These are phyloP conservation scores for Cossypha caffra DNA, from an alignment of 2,797 vertebrate genomes.

Conservation along the genomic window DNA sequence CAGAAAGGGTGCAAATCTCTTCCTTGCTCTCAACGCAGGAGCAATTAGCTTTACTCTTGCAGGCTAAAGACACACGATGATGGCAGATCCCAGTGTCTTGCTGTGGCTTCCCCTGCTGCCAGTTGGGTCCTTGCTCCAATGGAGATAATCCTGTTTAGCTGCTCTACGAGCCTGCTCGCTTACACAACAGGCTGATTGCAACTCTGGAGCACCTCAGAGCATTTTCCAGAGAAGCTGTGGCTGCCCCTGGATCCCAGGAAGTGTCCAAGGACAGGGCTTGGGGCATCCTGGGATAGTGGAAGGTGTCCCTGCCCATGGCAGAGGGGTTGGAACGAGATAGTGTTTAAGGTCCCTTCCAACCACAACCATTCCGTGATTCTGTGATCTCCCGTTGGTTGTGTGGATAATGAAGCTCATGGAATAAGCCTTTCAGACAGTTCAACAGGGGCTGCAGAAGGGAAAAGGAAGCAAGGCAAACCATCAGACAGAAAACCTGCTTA, in stretches of 20 bases:
- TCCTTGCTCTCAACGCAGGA: neutral
- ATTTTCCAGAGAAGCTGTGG: neutral
- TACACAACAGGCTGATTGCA: neutral
- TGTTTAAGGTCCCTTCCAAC: neutral
- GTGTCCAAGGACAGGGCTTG: rapidly evolving
- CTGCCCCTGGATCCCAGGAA: neutral
- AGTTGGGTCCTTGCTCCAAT: slow-evolving; percentile 10
- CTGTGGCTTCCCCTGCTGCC: slow-evolving; percentile 15
- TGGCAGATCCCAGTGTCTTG: neutral
- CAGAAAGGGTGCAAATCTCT: neutral
- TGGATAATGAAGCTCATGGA: neutral
- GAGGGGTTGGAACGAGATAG: neutral
- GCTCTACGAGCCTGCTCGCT: neutral
- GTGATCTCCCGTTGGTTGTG: neutral
- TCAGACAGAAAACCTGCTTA: neutral
- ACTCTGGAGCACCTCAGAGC: neutral
- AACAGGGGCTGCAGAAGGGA: rapidly evolving
- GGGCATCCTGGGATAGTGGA: neutral
- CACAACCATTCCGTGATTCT: neutral
- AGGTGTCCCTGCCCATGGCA: neutral
- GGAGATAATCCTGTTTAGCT: slow-evolving; percentile 44
- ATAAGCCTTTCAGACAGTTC: neutral
- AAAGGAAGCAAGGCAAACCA: neutral
- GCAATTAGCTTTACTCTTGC: neutral
- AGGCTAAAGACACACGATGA: neutral